These are phyloP conservation scores for Megalops cyprinoides DNA, from an alignment of 2,797 vertebrate genomes.

Conservation along the genomic window DNA sequence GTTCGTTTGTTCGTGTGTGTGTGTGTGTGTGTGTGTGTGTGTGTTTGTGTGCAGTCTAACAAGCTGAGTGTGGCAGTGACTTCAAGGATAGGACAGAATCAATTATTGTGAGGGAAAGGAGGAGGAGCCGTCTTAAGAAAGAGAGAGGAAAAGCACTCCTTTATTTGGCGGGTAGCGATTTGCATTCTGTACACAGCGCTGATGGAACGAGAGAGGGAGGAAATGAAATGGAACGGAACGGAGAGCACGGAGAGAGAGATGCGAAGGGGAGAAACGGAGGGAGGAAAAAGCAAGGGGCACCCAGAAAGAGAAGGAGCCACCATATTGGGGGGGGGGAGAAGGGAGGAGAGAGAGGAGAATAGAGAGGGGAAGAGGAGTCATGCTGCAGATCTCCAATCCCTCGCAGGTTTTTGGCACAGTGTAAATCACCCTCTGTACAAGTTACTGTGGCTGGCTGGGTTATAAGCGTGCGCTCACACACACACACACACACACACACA, in stretches of 20 bases:
- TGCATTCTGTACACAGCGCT: slow-evolving; percentile 22
- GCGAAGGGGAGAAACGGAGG: neutral
- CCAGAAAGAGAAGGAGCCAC: neutral
- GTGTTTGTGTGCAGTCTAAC: neutral
- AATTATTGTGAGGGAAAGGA: slow-evolving; percentile 8
- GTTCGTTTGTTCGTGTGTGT: neutral
- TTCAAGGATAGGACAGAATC: slow-evolving; percentile 18
- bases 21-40: neutral
- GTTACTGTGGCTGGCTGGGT: slow-evolving; percentile 36
- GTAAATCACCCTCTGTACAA: slow-evolving; percentile 45
- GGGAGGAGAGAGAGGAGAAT: neutral
- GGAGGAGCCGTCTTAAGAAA: slow-evolving; percentile 2
- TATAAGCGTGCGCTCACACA: slow-evolving; percentile 17
- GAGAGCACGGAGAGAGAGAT: neutral
- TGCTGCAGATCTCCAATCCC: slow-evolving; percentile 47
- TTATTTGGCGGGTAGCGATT: slow-evolving; percentile 30
- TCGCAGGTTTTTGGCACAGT: slow-evolving; percentile 33
- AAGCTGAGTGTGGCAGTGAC: neutral
- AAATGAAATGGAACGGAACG: slow-evolving; percentile 1
- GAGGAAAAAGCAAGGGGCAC: neutral
- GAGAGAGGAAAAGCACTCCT: slow-evolving; percentile 11
- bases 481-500: slow-evolving; percentile 23
- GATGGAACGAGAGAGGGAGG: neutral
- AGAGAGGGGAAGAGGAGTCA: slow-evolving; percentile 32
- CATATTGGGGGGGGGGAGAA: slow-evolving; percentile 9